Conservation (phyloP, 2,888 invertebrate genomes). For the Bombylius discolor region DNA sequence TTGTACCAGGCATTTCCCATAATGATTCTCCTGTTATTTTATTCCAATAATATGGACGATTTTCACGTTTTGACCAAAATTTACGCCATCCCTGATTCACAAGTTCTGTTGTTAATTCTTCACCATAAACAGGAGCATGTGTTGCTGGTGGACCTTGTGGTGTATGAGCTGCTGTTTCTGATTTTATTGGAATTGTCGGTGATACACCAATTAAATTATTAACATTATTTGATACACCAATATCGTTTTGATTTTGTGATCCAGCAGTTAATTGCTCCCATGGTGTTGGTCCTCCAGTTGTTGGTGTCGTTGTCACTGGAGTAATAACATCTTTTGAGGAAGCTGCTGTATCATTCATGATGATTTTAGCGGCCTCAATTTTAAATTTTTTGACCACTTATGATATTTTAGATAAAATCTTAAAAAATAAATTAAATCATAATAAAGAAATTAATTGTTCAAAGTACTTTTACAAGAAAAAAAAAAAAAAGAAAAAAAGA, state of each 20-base stretch:
- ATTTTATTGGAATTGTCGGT: constrained; percentile 32
- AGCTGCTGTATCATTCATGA: constrained; percentile 24
- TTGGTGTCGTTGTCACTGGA: neutral
- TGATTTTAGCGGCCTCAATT: constrained; percentile 17
- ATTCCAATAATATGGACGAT: constrained; percentile 93
- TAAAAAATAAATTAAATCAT: too few species aligned
- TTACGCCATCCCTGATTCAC: constrained; percentile 88
- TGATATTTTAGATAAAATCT: constrained; percentile 18
- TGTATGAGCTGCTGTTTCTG: constrained; percentile 28
- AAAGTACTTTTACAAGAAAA: too few species aligned
- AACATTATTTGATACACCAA: constrained; percentile 15
- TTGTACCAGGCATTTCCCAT: constrained; percentile 87
- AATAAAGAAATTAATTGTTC: too few species aligned
- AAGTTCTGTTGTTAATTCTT: constrained; percentile 33
- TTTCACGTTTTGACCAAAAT: constrained; percentile 93
- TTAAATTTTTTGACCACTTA: constrained; percentile 1
- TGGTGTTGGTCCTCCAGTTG: constrained; percentile 26
- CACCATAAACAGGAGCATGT: constrained; percentile 28
- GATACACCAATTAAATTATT: constrained; percentile 12
- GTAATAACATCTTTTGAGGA: constrained; percentile 14
- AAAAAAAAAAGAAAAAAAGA: too few species aligned
- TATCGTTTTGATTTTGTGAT: constrained; percentile 20
- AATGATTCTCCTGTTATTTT: constrained; percentile 90
- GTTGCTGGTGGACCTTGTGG: constrained; percentile 31
- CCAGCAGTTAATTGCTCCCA: constrained; percentile 36